Percentiles rank a stretch among this genome's conserved stretches.
These are phyloP conservation scores for Pachycephala philippinensis DNA, from an alignment of 2,113 vertebrate species.

Conservation along the genomic window DNA sequence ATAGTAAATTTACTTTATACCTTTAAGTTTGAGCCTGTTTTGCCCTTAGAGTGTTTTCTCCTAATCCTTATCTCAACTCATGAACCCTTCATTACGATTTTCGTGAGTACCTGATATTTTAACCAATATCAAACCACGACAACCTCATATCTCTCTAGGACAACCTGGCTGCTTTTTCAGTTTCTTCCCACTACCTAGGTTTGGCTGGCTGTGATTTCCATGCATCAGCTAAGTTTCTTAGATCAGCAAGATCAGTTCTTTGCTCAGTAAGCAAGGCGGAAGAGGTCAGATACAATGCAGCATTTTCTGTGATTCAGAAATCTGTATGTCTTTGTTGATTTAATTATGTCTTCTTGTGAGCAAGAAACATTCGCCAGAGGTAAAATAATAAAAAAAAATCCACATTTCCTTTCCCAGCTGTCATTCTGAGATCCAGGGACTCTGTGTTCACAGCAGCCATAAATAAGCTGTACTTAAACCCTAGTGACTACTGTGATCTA, in stretches of 20 bases:
- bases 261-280: not conserved
- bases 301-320: not conserved
- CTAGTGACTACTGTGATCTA: not conserved
- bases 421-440: not conserved
- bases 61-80: not conserved
- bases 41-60: not conserved
- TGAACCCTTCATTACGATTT: not conserved
- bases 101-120: not conserved
- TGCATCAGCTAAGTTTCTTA: not conserved
- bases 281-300: not conserved
- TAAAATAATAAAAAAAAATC: not conserved
- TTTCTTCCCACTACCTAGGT: not conserved
- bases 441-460: not conserved
- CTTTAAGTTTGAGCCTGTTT: not conserved
- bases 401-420: constrained; percentile 7
- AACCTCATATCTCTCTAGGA: not conserved
- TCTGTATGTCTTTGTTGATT: constrained; percentile 22
- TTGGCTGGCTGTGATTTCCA: not conserved
- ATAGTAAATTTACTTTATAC: not conserved
- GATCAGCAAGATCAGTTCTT: not conserved
- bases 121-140: not conserved
- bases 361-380: not conserved
- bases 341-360: constrained; percentile 4
- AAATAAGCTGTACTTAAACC: constrained; percentile 7
- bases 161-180: not conserved